Base-by-base conservation (phyloP, 2,113 vertebrate genomes). In the Camelus dromedarius region DNA sequence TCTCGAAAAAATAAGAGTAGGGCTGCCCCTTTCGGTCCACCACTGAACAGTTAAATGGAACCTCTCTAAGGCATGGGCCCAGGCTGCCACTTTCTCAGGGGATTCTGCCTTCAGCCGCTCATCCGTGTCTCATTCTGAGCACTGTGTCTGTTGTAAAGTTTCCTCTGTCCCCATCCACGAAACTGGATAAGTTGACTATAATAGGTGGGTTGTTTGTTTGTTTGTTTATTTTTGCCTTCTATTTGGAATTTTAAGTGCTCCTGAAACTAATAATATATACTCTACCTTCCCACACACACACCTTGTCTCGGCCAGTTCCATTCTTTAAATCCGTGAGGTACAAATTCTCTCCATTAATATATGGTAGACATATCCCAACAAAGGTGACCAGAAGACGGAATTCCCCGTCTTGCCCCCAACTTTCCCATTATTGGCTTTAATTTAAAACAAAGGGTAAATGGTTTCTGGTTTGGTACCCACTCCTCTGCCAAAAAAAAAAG, bases 361-460 rank as follows among this genome's bases (percentile, higher is more conserved):
- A 69, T 46, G 70, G 38, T 75, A 91, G 58, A 42, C 42, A 38
- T 14, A 82, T 30, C 73, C 64, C 75, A 46, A 54, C 48, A 58
- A 42, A 84, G 54, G 30, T 94, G 42, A 87, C 10, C 24, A 56
- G 38, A 80, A 98, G 66, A 32, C 19, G 32, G n/a, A 88, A 85
- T 79, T 72, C 19, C 60, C 8, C 38, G 16, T 83, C 91, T 90
- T 72, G 70, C 79, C 58, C 67, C 19, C 22, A n/a, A 4, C 76
- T 92, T 96, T 90, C 62, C 85, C 35, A 30, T 38, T 54, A 67
- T 8, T 88, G 76, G 10, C 20, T 97, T 89, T 54, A 87, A 69
- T 85, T 86, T 95, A 62, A 73, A 76, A 22, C 4, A 90, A 60
- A 94, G 91, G 11, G 7, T 62, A 93, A 15, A 42, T 92, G 56